Conservation (phyloP, 2,888 invertebrate genomes). For the Cenopis cana region DNA sequence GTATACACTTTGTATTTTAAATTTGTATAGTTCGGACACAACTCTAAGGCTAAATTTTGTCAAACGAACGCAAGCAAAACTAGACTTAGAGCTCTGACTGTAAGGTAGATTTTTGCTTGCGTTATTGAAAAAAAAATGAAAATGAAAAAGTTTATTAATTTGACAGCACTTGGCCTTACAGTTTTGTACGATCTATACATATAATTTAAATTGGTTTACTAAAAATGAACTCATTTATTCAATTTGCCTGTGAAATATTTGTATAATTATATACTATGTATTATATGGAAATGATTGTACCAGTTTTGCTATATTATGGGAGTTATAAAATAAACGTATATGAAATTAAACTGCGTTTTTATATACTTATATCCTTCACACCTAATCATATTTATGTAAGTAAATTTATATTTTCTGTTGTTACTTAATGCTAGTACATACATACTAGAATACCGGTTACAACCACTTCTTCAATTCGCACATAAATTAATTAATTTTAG, state of each 20-base stretch:
- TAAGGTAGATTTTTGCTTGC: no score
- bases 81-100: no score
- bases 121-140: no score
- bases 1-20: no score
- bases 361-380: background rate
- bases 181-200: no score
- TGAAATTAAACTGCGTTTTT: constrained; percentile 31
- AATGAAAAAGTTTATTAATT: no score
- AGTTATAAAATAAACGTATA: constrained; percentile 56
- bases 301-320: constrained; percentile 58
- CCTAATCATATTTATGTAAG: no score
- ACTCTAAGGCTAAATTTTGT: no score
- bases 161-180: no score
- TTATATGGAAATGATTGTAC: constrained; percentile 49
- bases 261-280: constrained; percentile 40
- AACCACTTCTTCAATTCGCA: background rate
- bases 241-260: constrained; percentile 25
- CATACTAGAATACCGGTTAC: background rate
- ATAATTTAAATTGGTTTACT: background rate
- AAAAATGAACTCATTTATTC: constrained; percentile 11
- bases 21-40: no score
- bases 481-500: background rate
- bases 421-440: background rate
- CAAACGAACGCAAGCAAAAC: no score
- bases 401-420: background rate